Evolutionary conservation across 1,140 invertebrate genomes (phyloP).

Genomic region (Pachypeltis micranthus): DNA sequence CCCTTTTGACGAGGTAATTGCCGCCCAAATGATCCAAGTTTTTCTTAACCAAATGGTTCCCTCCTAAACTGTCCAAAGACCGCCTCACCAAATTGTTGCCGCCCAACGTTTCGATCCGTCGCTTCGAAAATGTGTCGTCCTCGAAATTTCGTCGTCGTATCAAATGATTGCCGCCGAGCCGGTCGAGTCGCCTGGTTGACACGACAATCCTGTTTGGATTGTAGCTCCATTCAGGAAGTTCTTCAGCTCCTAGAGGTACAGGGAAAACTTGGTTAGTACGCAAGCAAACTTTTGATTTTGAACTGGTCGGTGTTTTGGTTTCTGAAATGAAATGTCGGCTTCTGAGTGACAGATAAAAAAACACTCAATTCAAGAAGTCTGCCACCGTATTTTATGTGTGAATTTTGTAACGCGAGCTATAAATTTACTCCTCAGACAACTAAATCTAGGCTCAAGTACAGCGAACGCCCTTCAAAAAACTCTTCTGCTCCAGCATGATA

Average conservation of each 20-base stretch:
- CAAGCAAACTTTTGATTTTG: too few relatives aligned
- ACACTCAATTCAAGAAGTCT: too few relatives aligned
- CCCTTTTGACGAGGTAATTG: background rate
- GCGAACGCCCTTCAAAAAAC: too few relatives aligned
- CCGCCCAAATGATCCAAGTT: background rate
- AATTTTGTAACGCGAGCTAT: too few relatives aligned
- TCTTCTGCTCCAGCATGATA: too few relatives aligned
- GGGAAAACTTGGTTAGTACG: too few relatives aligned
- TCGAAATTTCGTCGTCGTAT: background rate
- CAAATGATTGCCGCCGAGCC: background rate
- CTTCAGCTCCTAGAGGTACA: background rate
- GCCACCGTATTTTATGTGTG: too few relatives aligned
- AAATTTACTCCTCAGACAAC: too few relatives aligned
- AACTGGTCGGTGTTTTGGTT: too few relatives aligned
- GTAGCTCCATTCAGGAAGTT: background rate
- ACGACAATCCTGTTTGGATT: background rate
- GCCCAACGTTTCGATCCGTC: slow-evolving; percentile 21
- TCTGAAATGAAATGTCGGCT: too few relatives aligned
- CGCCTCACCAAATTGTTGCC: slow-evolving; percentile 29
- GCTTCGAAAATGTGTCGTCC: background rate
- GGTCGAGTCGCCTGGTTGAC: background rate
- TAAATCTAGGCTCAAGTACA: too few relatives aligned
- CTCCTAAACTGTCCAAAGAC: slow-evolving; percentile 16
- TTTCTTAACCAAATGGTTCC: slow-evolving; percentile 6
- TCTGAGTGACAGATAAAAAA: too few relatives aligned